phyloP scores from a whole-genome alignment of 1,140 invertebrate genomes.

The Cherax quadricarinatus region DNA sequence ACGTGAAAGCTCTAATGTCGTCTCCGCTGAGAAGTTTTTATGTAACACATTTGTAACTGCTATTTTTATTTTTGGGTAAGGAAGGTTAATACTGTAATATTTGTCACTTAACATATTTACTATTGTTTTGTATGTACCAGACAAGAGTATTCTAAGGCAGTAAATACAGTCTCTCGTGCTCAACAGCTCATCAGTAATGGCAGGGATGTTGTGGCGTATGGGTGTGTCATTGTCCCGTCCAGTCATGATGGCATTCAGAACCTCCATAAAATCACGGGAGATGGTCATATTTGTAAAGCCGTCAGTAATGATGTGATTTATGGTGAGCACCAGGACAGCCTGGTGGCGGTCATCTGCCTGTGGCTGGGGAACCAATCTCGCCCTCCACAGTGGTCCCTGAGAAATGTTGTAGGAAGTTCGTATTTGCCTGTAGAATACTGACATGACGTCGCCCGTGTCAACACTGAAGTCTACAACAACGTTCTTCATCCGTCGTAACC shows the following conservation, averaged over 20 bases:
- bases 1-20: slow-evolving; percentile 35
- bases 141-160: neutral
- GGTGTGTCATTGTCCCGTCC: slow-evolving; percentile 11
- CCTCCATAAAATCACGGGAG: slow-evolving; percentile 46
- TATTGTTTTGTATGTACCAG: neutral
- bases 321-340: slow-evolving; percentile 42
- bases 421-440: too few species aligned
- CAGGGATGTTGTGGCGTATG: neutral
- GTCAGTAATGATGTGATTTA: slow-evolving; percentile 61
- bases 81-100: slow-evolving; percentile 10
- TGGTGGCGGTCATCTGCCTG: neutral
- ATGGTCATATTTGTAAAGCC: slow-evolving; percentile 60
- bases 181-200: slow-evolving; percentile 8
- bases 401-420: too few species aligned
- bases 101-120: neutral
- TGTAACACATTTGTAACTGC: slow-evolving; percentile 2
- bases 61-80: slow-evolving; percentile 7
- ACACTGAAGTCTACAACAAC: too few species aligned
- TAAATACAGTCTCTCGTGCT: neutral
- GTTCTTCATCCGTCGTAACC: too few species aligned
- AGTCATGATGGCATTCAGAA: slow-evolving; percentile 51
- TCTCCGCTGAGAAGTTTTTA: slow-evolving; percentile 46
- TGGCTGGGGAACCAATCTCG: too few species aligned
- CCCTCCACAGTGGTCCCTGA: too few species aligned
- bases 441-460: too few species aligned